A percentile compares a stretch with the other conserved stretches of the same genome.
These are phyloP conservation scores for Caenorhabditis japonica DNA, from an alignment of 2,888 invertebrate species.

Conservation along the genomic window DNA sequence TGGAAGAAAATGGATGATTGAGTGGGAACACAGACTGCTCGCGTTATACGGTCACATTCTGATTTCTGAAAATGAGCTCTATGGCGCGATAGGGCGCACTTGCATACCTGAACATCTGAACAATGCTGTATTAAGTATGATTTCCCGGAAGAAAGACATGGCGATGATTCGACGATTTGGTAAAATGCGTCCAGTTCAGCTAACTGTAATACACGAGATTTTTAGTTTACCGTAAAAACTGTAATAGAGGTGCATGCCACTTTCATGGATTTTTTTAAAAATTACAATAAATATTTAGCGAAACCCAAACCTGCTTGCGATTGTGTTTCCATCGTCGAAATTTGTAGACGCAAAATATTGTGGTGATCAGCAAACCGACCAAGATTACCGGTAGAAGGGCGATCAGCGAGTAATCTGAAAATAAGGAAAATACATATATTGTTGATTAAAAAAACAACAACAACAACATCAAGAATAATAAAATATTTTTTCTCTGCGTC, in stretches of 20 bases:
- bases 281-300: not conserved
- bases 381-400: conserved; percentile 64
- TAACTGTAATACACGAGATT: too few species aligned
- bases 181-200: conserved; percentile 58
- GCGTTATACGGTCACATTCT: conserved; percentile 52
- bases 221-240: too few species aligned
- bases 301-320: conserved; percentile 42
- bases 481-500: conserved; percentile 12
- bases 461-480: too few species aligned
- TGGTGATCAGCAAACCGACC: conserved; percentile 52
- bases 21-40: conserved; percentile 55
- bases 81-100: not conserved
- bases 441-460: too few species aligned
- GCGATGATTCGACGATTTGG: conserved; percentile 56
- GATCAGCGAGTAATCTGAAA: conserved; percentile 64
- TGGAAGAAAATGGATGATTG: conserved; percentile 59
- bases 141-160: conserved; percentile 46
- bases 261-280: not conserved
- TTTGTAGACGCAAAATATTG: conserved; percentile 55
- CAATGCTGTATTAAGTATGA: conserved; percentile 43
- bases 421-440: too few species aligned
- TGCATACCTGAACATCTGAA: conserved; percentile 20
- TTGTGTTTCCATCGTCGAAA: conserved; percentile 55
- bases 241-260: not conserved
- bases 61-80: conserved; percentile 36